A percentile compares a stretch with the other conserved stretches of the same genome.
Evolutionary conservation across 2,797 vertebrate genomes (phyloP).

Genomic region (Balearica regulorum): DNA sequence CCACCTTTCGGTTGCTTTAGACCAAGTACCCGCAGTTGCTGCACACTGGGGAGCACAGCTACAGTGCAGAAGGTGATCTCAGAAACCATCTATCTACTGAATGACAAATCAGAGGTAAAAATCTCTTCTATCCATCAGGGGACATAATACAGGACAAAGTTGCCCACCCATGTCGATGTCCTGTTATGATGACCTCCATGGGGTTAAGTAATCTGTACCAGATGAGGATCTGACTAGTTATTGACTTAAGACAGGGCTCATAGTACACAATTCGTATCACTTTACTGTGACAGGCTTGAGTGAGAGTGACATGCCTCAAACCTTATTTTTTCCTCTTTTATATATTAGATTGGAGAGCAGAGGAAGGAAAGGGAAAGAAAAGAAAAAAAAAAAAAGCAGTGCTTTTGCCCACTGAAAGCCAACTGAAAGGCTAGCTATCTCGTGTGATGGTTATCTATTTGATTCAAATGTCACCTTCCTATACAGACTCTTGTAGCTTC

Average conservation of each 20-base stretch:
- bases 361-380: neutral
- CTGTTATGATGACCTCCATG: neutral
- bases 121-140: neutral
- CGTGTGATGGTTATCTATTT: neutral
- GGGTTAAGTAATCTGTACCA: neutral
- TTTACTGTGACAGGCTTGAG: neutral
- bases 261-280: neutral
- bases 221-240: neutral
- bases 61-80: neutral
- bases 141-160: neutral
- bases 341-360: neutral
- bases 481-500: neutral
- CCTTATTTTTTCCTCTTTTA: neutral
- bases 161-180: neutral
- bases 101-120: neutral
- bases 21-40: neutral
- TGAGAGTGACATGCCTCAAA: neutral
- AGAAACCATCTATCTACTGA: neutral
- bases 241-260: neutral
- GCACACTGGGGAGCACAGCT: neutral
- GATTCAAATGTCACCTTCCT: neutral
- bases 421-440: neutral
- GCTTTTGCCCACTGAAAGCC: neutral
- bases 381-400: neutral
- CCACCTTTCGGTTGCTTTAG: neutral